Percentiles rank a stretch among this genome's conserved stretches.
phyloP scores from a whole-genome alignment of 2,888 invertebrate species.

The Tethea ocularis region DNA sequence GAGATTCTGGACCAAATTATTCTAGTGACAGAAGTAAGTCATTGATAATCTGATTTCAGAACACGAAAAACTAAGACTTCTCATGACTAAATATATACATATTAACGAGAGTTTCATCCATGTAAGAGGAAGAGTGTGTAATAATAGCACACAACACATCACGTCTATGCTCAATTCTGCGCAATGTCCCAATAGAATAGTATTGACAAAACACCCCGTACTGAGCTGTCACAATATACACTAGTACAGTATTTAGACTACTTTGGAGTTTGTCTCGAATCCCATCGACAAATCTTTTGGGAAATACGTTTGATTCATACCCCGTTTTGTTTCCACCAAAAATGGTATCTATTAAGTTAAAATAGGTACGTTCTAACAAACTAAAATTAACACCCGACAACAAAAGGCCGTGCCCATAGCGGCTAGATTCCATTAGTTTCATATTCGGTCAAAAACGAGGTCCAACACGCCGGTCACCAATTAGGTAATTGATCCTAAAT shows the following conservation, averaged over 20 bases:
- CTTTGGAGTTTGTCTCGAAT: no score
- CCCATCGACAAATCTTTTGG: no score
- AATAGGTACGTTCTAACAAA: conserved; percentile 23
- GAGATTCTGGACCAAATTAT: background rate
- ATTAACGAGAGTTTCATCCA: no score
- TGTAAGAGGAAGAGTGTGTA: no score
- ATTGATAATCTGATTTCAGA: no score
- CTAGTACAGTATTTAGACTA: no score
- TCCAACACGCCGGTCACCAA: conserved; percentile 28
- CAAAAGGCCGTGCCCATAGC: conserved; percentile 30
- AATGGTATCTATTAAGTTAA: background rate
- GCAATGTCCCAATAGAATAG: background rate
- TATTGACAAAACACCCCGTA: background rate
- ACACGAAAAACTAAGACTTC: no score
- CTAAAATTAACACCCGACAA: conserved; percentile 23
- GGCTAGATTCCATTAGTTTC: conserved; percentile 25
- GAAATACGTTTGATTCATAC: no score
- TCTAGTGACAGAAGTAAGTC: background rate
- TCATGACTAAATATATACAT: no score
- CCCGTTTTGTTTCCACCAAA: background rate
- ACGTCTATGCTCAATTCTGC: background rate
- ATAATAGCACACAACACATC: background rate
- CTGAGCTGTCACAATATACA: background rate
- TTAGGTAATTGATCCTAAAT: conserved; percentile 57
- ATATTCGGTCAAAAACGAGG: conserved; percentile 21